Evolutionary conservation across 2,113 vertebrate species (phyloP), one percentile per base, ranked within the genome.

Genomic region (Trachemys scripta): DNA sequence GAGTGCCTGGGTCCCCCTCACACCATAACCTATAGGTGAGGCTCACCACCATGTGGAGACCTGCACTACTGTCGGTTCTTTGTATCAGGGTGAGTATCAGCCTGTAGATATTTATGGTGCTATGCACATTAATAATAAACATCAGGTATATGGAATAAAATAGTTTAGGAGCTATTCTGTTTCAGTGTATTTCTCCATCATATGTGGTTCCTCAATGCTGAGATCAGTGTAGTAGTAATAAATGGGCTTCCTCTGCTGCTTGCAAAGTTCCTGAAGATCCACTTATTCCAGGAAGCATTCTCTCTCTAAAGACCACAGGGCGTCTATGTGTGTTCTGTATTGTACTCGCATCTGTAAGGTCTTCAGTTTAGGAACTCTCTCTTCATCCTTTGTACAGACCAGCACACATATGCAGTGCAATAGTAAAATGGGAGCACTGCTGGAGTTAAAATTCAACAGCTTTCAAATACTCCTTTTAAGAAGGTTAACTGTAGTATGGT

Each of bases 381-480:
- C 1, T 1, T 62, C n/a, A 80, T 42, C 47, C 35, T 3, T 45
- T n/a, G 0, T 0, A 10, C 51, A 54, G 80, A 29, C 29, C 17
- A 1, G 0, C 5, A 5, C 6, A 0, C 72, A 12, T 75, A 24
- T 3, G 22, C 20, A 42, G 69, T 20, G 69, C n/a, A 38, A 24
- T 42, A 75, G 24, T 38, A 65, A 75, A 75, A 75, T 22, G n/a
- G 69, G n/a, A 75, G 69, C n/a, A 24, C 90, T 88, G 47, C 47
- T 0, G 47, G 87, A 93, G 42, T 27, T 80, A 79, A 84, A 10
- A 65, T 54, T 80, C 19, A 62, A 86, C 79, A 80, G 81, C 6
- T 84, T 90, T 88, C 31, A 65, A 17, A 65, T 65, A 17, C 87
- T 78, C 75, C 75, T 88, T 88, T 84, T 51, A 38, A 80, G 88